Base-by-base conservation (phyloP, 2,113 vertebrate genomes). In the Pagrus major region DNA sequence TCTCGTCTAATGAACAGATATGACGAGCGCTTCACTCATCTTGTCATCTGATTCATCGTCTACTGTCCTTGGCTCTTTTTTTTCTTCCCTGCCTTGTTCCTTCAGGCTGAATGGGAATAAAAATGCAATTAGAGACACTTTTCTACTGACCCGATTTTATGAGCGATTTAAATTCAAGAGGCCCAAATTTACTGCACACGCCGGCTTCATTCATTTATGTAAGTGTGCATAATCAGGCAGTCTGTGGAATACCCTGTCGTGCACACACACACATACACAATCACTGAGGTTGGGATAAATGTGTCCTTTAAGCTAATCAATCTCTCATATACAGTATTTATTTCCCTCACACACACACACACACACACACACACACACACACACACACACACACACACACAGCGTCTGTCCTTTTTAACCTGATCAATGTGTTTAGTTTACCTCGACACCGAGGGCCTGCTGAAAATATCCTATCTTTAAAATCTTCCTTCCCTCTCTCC, bases 91-190 rank as follows among this genome's bases (percentile, higher is more conserved):
- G 1, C 25, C 55, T 0, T 11, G 10, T 76, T 78, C 35, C 64
- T 83, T 76, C 52, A 31, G 78, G 68, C 41, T 87, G 84, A 90
- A 79, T 71, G 71, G 58, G 86, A 81, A 80, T 76, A 52, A 81
- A n/a, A 86, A 86, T 51, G 33, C 29, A 83, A 84, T 80, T 71
- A 83, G 47, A n/a, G 18, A 72, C 52, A 71, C 59, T 79, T 61
- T 79, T 75, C 20, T 52, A 71, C 55, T 60, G 71, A 80, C 33
- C 37, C 1, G 0, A 54, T 77, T 78, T 86, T 72, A 83, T 63
- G 69, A 83, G 56, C 81, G 66, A 83, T 83, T 86, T 78, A 66
- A 83, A 78, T 86, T 78, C 73, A 83, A 87, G 76, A 77, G 49
- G 56, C 1, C 35, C 37, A 70, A 15, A 83, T 86, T 52, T 80